Evolutionary conservation across 30 jellyfish, hydroid and myxozoan species (phyloP).

Genomic region (Catostylus mosaicus): DNA sequence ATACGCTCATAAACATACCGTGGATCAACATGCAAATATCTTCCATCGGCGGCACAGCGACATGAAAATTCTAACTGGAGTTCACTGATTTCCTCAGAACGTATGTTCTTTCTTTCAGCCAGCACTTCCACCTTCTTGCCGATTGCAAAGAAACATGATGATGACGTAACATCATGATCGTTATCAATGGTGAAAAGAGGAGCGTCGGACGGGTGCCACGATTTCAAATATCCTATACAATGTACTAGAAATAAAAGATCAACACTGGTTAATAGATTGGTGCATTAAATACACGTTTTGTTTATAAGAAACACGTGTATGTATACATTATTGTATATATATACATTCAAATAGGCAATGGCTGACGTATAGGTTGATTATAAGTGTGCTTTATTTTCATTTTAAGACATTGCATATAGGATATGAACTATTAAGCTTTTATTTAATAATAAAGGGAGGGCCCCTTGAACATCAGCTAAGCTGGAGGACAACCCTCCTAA

Average conservation of each 20-base stretch:
- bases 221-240: slow-evolving; percentile 62
- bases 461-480: too few relatives aligned
- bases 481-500: too few relatives aligned
- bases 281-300: too few relatives aligned
- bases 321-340: too few relatives aligned
- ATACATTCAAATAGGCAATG: too few relatives aligned
- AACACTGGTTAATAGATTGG: too few relatives aligned
- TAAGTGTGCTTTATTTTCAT: too few relatives aligned
- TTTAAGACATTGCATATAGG: too few relatives aligned
- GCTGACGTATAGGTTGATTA: background rate
- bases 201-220: slow-evolving; percentile 62
- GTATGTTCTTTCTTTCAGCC: slow-evolving; percentile 16
- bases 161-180: slow-evolving; percentile 31
- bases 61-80: slow-evolving; percentile 45
- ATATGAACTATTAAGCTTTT: too few relatives aligned
- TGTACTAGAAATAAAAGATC: slow-evolving; percentile 35
- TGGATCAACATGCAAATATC: slow-evolving; percentile 53
- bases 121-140: slow-evolving; percentile 41
- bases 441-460: too few relatives aligned
- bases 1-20: too few relatives aligned
- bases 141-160: slow-evolving; percentile 51
- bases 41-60: slow-evolving; percentile 68
- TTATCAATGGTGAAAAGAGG: slow-evolving; percentile 13
- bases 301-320: too few relatives aligned
- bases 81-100: background rate